Base-by-base conservation (phyloP, 2,888 invertebrate species). In the Lasioglossum figueresi region DNA sequence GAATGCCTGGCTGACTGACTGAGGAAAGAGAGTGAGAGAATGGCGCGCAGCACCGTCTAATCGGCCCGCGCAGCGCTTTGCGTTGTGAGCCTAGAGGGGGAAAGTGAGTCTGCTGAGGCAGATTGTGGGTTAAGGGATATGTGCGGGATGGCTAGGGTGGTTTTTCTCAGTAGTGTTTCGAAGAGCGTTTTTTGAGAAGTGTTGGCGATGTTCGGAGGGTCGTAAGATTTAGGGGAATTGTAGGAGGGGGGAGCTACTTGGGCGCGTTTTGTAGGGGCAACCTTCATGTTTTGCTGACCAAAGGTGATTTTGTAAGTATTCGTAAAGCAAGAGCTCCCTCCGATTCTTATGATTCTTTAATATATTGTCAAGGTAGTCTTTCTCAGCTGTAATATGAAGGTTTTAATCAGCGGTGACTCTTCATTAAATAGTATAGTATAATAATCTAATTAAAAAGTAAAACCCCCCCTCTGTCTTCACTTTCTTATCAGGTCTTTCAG, bases 41-140 rank as follows among this genome's bases (percentile, higher is more conserved):
- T 19, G 31, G 84, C 90, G 90, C 90, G 90, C 90, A 90, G 79
- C 83, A 83, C 81, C 87, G 66, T 45, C 85, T 81, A 80, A 90
- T 90, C 88, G 90, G 87, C 90, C 90, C 90, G 90, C 90, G 90
- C 90, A 90, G 16, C 76, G 73, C n/a, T 68, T 71, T 84, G 71
- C 84, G 76, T 70, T 73, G 76, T 73, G 56, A 31, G 56, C 56
- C n/a, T n/a, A n/a, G 56, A n/a, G 3, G n/a, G 56, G 3, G n/a
- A 56, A 0, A 56, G 4, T n/a, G n/a, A 3, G 10, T 52, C 10
- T 4, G n/a, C 56, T 3, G 56, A n/a, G 56, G 10, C 23, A 56
- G n/a, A 56, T 56, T 56, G 23, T 56, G 56, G 56, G 56, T 56
- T n/a, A 48, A n/a, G n/a, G n/a, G 8, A n/a, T 10, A 23, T 56